Percentiles rank a stretch among this genome's conserved stretches.
Evolutionary conservation across 2,888 invertebrate genomes (phyloP).

Genomic region (Thymelicus sylvestris): DNA sequence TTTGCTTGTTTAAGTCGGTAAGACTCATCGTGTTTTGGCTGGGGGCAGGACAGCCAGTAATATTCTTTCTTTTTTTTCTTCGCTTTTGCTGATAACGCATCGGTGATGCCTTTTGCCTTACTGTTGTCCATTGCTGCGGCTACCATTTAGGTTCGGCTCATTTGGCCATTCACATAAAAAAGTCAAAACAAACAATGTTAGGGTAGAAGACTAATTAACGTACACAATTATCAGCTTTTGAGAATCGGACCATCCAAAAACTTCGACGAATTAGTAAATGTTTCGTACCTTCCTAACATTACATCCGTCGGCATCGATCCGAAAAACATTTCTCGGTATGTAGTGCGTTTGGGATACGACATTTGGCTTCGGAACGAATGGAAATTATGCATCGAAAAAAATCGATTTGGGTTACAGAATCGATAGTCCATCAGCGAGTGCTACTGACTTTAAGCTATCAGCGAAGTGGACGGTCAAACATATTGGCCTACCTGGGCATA

Average conservation of each 20-base stretch:
- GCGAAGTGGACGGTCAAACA: too few relatives aligned
- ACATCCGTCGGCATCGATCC: constrained; percentile 48
- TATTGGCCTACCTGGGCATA: too few relatives aligned
- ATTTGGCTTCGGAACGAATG: neutral
- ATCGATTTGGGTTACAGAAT: constrained; percentile 2
- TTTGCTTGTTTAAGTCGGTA: too few relatives aligned
- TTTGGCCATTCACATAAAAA: too few relatives aligned
- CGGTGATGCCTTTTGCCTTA: too few relatives aligned
- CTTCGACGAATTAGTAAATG: constrained; percentile 37
- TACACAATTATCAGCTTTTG: constrained; percentile 30
- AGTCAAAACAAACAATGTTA: neutral
- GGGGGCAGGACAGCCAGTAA: too few relatives aligned
- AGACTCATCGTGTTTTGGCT: too few relatives aligned
- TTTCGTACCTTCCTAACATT: constrained; percentile 30
- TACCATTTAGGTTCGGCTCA: too few relatives aligned
- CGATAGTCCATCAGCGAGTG: neutral
- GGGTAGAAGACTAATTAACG: constrained; percentile 15
- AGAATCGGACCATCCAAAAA: constrained; percentile 30
- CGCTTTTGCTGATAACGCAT: too few relatives aligned
- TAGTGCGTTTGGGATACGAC: constrained; percentile 36
- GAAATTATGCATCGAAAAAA: neutral
- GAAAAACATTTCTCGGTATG: constrained; percentile 51
- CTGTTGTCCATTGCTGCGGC: too few relatives aligned
- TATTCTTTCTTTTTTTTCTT: too few relatives aligned
- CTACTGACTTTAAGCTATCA: too few relatives aligned